These are phyloP conservation scores for Megatriorchis doriae DNA, from an alignment of 2,113 vertebrate species.

Conservation along the genomic window DNA sequence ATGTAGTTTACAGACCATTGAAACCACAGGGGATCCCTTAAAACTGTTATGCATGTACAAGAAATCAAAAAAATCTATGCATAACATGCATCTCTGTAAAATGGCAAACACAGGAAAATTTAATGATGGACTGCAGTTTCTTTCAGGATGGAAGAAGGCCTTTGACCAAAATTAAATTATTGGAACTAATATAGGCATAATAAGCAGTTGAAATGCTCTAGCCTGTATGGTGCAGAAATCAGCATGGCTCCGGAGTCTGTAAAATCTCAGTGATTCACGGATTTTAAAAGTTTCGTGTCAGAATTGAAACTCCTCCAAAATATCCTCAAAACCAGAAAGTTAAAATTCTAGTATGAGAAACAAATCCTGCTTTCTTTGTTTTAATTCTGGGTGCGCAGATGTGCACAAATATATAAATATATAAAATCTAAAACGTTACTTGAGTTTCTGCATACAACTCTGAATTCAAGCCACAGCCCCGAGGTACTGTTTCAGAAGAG, in stretches of 20 bases:
- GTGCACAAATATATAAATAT: neutral
- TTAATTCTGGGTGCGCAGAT: neutral
- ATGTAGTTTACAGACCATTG: neutral
- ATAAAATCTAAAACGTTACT: neutral
- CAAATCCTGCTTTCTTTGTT: neutral
- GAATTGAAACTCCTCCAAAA: neutral
- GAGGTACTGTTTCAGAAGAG: neutral
- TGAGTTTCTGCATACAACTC: neutral
- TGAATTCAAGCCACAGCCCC: neutral
- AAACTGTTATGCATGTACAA: neutral
- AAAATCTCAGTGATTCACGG: neutral
- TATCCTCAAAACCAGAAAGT: neutral
- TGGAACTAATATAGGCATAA: neutral
- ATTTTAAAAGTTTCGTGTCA: neutral
- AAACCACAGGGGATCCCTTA: neutral
- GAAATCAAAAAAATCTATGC: constrained; percentile 12
- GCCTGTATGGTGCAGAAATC: neutral
- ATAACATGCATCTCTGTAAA: neutral
- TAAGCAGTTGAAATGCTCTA: neutral
- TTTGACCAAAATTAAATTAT: neutral
- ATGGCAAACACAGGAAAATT: neutral
- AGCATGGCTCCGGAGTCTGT: neutral
- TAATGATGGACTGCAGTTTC: neutral
- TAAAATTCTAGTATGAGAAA: neutral
- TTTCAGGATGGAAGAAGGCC: neutral